These are phyloP conservation scores for Phaenicophaeus curvirostris DNA, from an alignment of 2,797 vertebrate species.

Conservation along the genomic window DNA sequence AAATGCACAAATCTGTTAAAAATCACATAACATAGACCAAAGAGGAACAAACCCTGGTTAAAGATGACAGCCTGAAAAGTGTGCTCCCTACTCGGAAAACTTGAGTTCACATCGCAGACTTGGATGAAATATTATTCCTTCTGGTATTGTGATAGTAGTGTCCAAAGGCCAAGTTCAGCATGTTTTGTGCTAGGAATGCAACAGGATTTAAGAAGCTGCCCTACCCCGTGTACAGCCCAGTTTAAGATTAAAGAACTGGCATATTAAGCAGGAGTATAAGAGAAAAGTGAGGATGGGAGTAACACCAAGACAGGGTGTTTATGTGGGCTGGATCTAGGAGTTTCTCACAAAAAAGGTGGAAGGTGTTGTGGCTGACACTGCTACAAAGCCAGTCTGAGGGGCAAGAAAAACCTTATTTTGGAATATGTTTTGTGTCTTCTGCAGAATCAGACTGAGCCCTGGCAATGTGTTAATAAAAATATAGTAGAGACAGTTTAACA, in stretches of 20 bases:
- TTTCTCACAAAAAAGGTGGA: not conserved
- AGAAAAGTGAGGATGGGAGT: not conserved
- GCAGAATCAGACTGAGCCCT: not conserved
- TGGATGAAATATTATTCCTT: not conserved
- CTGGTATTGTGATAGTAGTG: not conserved
- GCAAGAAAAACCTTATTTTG: not conserved
- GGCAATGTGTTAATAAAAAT: not conserved
- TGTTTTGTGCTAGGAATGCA: not conserved
- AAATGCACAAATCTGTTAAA: conserved; percentile 7
- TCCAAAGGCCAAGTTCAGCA: not conserved
- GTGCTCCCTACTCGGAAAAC: not conserved
- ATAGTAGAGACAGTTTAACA: not conserved
- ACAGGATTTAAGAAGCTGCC: not conserved
- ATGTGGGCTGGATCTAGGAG: not conserved
- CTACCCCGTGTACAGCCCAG: not conserved
- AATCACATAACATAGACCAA: not conserved
- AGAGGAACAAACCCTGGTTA: not conserved
- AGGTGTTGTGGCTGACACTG: not conserved
- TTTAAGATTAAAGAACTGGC: not conserved
- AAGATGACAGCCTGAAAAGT: not conserved
- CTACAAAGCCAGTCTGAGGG: not conserved
- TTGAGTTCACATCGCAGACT: not conserved
- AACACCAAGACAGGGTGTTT: not conserved
- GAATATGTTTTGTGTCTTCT: not conserved
- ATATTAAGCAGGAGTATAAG: not conserved